phyloP scores from a whole-genome alignment of 2,888 invertebrate genomes.

The Sinohyriopsis cumingii region DNA sequence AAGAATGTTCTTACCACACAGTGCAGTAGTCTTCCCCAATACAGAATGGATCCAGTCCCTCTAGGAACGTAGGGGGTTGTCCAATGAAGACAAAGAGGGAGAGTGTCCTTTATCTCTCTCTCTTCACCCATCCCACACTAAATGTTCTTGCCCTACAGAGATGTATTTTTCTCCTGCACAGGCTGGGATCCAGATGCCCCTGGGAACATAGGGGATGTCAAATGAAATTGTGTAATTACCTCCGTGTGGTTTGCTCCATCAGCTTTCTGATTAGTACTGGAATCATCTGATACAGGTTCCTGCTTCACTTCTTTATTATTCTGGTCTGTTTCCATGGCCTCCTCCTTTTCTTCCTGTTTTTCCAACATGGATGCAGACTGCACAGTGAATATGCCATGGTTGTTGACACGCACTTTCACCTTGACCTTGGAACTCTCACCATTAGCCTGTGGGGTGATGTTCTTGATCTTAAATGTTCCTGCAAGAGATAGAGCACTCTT shows the following conservation, averaged over 20 bases:
- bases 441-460: conserved; percentile 85
- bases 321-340: conserved; percentile 57
- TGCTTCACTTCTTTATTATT: conserved; percentile 26
- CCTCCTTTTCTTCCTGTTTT: conserved; percentile 60
- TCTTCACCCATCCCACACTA: too few species aligned
- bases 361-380: conserved; percentile 82
- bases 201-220: too few species aligned
- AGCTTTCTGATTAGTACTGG: background rate
- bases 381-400: conserved; percentile 92
- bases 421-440: conserved; percentile 96
- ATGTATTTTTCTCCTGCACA: too few species aligned
- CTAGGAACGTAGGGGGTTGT: too few species aligned
- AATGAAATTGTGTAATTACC: background rate
- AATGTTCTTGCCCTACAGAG: too few species aligned
- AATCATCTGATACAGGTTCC: conserved; percentile 1
- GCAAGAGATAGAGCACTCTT: conserved; percentile 5
- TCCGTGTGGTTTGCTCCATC: background rate
- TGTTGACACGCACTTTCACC: conserved; percentile 94
- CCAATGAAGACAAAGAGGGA: too few species aligned
- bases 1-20: too few species aligned
- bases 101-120: too few species aligned
- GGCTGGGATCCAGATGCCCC: too few species aligned
- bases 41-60: too few species aligned
- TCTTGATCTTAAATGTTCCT: conserved; percentile 72
- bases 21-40: too few species aligned